Percentiles rank a stretch among this genome's conserved stretches.
Conservation (phyloP, 2,113 vertebrate species). For the Anarrhichthys ocellatus region DNA sequence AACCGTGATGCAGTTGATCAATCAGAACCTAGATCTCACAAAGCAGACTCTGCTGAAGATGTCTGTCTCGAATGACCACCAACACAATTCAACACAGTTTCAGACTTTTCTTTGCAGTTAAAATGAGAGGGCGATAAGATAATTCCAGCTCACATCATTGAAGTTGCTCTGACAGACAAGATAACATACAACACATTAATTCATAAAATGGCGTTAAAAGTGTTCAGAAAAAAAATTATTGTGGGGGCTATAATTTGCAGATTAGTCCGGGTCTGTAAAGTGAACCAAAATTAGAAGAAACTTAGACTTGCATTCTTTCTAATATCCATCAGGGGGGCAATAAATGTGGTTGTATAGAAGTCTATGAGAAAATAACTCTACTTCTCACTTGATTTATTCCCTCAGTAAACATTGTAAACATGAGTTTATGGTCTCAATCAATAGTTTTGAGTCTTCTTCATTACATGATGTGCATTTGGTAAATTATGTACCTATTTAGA, state of each 20-base stretch:
- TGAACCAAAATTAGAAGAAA: too few species aligned
- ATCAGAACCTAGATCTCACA: neutral
- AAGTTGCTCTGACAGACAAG: neutral
- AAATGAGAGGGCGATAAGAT: neutral
- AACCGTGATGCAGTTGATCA: neutral
- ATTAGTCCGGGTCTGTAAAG: neutral
- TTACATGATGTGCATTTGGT: too few species aligned
- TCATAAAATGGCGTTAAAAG: neutral
- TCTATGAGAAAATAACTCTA: too few species aligned
- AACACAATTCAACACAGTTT: neutral
- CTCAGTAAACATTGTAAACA: too few species aligned
- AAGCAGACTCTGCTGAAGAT: neutral
- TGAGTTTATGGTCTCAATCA: too few species aligned
- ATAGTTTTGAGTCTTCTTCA: too few species aligned
- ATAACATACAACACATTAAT: neutral
- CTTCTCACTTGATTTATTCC: too few species aligned
- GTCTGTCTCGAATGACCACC: neutral
- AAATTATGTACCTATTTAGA: too few species aligned
- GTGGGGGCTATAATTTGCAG: neutral
- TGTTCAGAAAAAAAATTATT: neutral
- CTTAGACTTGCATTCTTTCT: too few species aligned
- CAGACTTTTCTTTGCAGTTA: neutral
- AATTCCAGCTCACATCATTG: neutral
- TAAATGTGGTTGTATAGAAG: too few species aligned
- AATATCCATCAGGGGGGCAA: too few species aligned